phyloP scores from a whole-genome alignment of 2,888 invertebrate genomes.

The Caenorhabditis virilis region DNA sequence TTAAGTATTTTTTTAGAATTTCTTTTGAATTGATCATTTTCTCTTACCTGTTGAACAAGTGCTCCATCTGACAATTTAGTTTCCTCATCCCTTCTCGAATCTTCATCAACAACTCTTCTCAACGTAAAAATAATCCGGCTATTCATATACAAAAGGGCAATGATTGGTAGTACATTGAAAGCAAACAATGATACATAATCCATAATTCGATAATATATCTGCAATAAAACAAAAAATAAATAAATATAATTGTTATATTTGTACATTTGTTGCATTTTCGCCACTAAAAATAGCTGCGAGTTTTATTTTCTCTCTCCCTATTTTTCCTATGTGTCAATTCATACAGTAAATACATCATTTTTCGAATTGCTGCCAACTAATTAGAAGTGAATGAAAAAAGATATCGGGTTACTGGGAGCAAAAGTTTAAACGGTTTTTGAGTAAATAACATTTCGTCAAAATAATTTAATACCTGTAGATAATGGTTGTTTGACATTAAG shows the following conservation, averaged over 20 bases:
- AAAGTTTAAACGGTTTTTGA: too few relatives aligned
- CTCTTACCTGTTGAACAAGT: conserved; percentile 37
- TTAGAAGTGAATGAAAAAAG: too few relatives aligned
- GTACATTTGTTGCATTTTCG: neutral
- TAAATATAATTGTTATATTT: neutral
- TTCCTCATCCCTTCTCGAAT: conserved; percentile 48
- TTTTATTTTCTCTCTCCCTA: neutral
- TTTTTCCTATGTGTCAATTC: neutral
- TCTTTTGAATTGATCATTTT: neutral
- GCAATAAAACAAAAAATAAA: neutral
- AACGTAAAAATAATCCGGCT: conserved; percentile 61
- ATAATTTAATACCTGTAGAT: conserved; percentile 27
- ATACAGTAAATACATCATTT: neutral
- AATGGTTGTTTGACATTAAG: conserved; percentile 43
- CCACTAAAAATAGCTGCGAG: neutral
- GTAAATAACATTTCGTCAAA: too few relatives aligned
- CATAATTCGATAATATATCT: conserved; percentile 65
- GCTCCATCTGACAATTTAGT: conserved; percentile 44
- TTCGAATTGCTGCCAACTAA: neutral
- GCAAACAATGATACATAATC: conserved; percentile 61
- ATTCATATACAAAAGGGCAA: conserved; percentile 59
- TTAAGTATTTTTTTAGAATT: neutral
- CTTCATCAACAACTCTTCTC: conserved; percentile 59
- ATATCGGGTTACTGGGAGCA: neutral
- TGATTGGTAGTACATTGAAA: conserved; percentile 66